Base-by-base conservation (phyloP, 2,113 vertebrate species). In the Oreocharis arfaki region DNA sequence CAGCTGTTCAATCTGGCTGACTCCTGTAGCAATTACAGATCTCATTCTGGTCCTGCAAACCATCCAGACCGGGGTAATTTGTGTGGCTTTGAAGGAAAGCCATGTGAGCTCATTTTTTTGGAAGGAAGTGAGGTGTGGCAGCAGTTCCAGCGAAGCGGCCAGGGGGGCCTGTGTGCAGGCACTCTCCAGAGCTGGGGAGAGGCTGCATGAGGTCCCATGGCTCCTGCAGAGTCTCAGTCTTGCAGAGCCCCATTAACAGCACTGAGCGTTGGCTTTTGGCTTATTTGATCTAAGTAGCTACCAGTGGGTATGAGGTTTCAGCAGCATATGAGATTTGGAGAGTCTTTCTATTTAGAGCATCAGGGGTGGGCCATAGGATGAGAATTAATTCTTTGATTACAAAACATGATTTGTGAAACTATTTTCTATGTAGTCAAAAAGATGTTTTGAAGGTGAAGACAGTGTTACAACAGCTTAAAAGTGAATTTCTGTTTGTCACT, bases 91-190 rank as follows among this genome's bases (percentile, higher is more conserved):
- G n/a, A 59, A 41, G 61, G 47, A 46, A 78, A 47, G 21, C 11
- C 23, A 0, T 42, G 11, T 67, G 27, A 67, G 33, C 16, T 63
- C 3, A 1, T 85, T 87, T 75, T 17, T 35, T 1, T 1, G 19
- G 41, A 44, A 14, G 6, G 30, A 13, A 42, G 33, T 5, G 21
- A 75, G 82, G 30, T 14, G 33, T 16, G 30, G 46, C 60, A 81
- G 81, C 21, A 27, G 37, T 18, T 46, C 33, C 68, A 64, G 41
- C 32, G 0, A 3, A 19, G 23, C 1, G 4, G 15, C 22, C 0
- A 0, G 49, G 11, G 35, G 21, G 4, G 15, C 7, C 23, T 73
- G 30, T 9, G 44, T 22, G 18, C 18, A n/a, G 42, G 61, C 6
- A 26, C 44, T 52, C 63, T 65, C 33, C 69, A 61, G 60, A 70